Base-by-base conservation (phyloP, 2,888 invertebrate genomes). In the Idaea aversata region DNA sequence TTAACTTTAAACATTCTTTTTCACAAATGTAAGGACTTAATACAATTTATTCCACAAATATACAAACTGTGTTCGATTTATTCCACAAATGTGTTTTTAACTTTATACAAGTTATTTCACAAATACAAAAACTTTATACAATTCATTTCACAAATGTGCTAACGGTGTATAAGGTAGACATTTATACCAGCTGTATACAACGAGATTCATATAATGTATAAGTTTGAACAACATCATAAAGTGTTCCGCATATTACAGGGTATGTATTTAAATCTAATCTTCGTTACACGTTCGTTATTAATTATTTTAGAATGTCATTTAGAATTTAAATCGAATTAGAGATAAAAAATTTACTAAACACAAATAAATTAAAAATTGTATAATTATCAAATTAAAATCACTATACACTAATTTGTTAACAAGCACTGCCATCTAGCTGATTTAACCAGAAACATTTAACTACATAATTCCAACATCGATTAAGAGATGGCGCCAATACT, bases 391-490 rank as follows among this genome's bases (percentile, higher is more conserved):
- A 47, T 47, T 15, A 63, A 59, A 38, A 67, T 59, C 25, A 34
- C 47, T 47, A 47, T 10, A 47, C 47, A 47, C 47, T 47, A 47
- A 47, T 47, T 47, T 47, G 47, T 65, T 57, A 61, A 13, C 57
- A 62, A 63, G 57, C 38, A 59, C 16, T 57, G 64, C 65, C n/a
- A 15, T 36, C 13, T 38, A 62, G 63, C 67, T 57, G 65, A 47
- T 10, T 47, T 16, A 34, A 61, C 16, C 25, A 34, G 34, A 16
- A 61, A 63, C 15, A 63, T 60, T 62, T 47, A 47, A 65, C 34
- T 60, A 62, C 34, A 15, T 59, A 65, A 34, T 63, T 64, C 59
- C 47, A 63, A 63, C 66, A 65, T 66, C 58, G 13, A 64, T 65
- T 36, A 66, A 64, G 63, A 62, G 59, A 59, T 36, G 64, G 7